Base-by-base conservation (phyloP, 1,140 invertebrate species). In the Lordiphosa clarofinis region DNA sequence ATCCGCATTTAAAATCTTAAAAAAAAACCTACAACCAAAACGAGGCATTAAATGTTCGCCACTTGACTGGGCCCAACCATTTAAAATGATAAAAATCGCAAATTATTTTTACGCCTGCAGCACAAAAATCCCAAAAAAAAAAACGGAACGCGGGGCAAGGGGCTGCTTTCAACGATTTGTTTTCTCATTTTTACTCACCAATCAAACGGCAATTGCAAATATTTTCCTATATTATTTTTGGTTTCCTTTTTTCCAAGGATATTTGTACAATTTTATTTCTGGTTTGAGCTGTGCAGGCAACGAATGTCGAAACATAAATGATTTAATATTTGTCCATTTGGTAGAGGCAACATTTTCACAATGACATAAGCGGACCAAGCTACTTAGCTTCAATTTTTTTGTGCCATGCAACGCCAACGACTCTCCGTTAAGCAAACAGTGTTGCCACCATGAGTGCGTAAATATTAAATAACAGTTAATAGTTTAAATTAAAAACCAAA, bases 21-120 rank as follows among this genome's bases (percentile, higher is more conserved):
- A 68, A 79, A 68, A 62, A 56, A 33, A 55, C 35, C 59, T 43
- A 42, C 38, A 68, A 62, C 24, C 24, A 73, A 74, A 39, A 44
- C 43, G 19, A 53, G 72, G 38, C 74, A 58, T 68, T 78, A 73
- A 79, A 69, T 78, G 74, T 58, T 40, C 49, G 40, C 56, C 55
- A 65, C 43, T 78, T 78, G 67, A 66, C 67, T 76, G 66, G 43
- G 60, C 37, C 35, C 63, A 50, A 59, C 73, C 73, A 78, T 76
- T 76, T 76, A 76, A 78, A 78, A 69, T 78, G 73, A 78, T 78
- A 78, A 78, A 78, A 78, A 78, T 78, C 73, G 73, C 68, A 59
- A 60, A 64, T 69, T 78, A 73, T 78, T 78, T 76, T 56, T 58
- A 55, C 28, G 49, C 54, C 72, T 38, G 57, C 56, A 54, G 43